Percentiles rank a stretch among this genome's conserved stretches.
phyloP scores from a whole-genome alignment of 2,888 invertebrate species.

The Tridacna gigas region DNA sequence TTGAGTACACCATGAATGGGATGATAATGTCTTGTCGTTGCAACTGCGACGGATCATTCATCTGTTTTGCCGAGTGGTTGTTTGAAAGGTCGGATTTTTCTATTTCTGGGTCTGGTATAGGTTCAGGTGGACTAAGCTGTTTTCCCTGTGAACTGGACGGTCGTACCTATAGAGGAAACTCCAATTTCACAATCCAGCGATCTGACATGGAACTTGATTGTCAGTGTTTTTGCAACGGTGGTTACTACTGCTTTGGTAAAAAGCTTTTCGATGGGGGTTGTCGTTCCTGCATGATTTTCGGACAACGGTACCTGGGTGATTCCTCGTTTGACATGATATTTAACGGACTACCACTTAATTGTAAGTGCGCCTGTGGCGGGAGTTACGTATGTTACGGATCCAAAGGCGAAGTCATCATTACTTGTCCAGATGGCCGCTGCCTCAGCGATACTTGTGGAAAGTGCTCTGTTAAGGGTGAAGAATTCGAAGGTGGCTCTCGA shows the following conservation, averaged over 20 bases:
- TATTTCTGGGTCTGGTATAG: constrained; percentile 58
- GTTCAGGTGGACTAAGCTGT: constrained; percentile 59
- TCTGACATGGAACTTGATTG: constrained; percentile 59
- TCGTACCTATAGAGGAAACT: constrained; percentile 64
- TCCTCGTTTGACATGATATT: constrained; percentile 43
- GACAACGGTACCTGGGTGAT: constrained; percentile 41
- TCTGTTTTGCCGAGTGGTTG: constrained; percentile 53
- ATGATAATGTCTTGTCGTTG: constrained; percentile 64
- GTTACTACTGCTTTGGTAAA: constrained; percentile 59
- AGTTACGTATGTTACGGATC: constrained; percentile 54
- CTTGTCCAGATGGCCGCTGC: constrained; percentile 49
- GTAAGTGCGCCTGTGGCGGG: constrained; percentile 52
- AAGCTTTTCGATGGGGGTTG: constrained; percentile 40
- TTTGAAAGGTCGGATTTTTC: constrained; percentile 49
- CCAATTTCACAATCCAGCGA: constrained; percentile 56
- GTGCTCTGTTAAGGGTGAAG: constrained; percentile 49
- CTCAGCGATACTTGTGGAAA: constrained; percentile 44
- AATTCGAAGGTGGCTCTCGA: constrained; percentile 46
- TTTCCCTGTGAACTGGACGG: constrained; percentile 63
- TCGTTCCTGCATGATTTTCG: constrained; percentile 45
- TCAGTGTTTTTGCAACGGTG: constrained; percentile 68
- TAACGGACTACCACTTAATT: constrained; percentile 43
- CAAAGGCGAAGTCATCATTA: constrained; percentile 27
- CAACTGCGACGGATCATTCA: constrained; percentile 63
- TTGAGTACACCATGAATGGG: constrained; percentile 61